Conservation (phyloP, 2,113 vertebrate species). For the Crotalus viridis region DNA sequence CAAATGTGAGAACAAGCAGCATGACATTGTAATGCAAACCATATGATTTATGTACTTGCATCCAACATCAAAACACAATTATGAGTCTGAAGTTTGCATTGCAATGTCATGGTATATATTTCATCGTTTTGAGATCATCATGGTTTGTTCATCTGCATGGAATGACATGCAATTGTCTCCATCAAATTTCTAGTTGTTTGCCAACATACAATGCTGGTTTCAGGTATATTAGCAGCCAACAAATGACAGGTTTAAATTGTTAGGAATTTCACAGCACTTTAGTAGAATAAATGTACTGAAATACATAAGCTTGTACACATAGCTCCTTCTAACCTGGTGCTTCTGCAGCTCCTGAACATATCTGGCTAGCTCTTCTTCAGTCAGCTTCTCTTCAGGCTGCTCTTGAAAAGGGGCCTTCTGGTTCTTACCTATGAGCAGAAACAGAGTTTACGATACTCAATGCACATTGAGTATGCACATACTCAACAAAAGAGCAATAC, state of each 20-base stretch:
- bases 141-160: background rate
- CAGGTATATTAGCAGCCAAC: background rate
- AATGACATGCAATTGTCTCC: background rate
- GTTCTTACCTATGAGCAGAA: slow-evolving; percentile 75
- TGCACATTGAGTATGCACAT: background rate
- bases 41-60: background rate
- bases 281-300: slow-evolving; percentile 13
- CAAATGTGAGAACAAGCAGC: background rate
- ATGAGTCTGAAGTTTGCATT: background rate
- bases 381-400: slow-evolving; percentile 75
- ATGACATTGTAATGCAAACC: background rate
- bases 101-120: background rate
- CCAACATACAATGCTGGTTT: background rate
- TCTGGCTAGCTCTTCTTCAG: slow-evolving; percentile 90
- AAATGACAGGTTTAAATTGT: background rate
- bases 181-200: background rate
- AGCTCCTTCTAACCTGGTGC: slow-evolving; percentile 83
- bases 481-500: background rate
- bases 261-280: background rate
- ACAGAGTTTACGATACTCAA: slow-evolving; percentile 17
- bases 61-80: background rate
- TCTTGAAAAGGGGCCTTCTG: slow-evolving; percentile 64
- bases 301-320: background rate
- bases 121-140: background rate
- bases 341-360: slow-evolving; percentile 92